A percentile compares a stretch with the other conserved stretches of the same genome.
phyloP scores from a whole-genome alignment of 2,113 vertebrate genomes.

The Isichthys henryi region DNA sequence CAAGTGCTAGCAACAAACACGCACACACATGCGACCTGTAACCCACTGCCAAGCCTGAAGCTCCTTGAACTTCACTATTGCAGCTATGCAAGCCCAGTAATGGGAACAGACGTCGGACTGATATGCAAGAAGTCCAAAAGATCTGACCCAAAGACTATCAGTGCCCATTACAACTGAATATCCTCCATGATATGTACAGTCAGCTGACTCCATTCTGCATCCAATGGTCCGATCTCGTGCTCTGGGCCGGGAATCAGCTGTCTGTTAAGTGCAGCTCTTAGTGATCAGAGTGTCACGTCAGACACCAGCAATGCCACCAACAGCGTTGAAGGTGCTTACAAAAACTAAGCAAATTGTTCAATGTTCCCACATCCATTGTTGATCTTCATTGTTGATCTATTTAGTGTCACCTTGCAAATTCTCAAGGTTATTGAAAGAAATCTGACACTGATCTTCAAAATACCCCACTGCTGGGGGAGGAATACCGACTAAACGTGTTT shows the following conservation, averaged over 20 bases:
- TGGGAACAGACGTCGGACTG: neutral
- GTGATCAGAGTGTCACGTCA: neutral
- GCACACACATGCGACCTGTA: neutral
- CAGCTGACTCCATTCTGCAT: neutral
- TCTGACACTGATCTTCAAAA: neutral
- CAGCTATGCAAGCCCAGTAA: neutral
- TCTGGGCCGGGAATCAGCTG: neutral
- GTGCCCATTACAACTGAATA: neutral
- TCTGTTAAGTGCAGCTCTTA: neutral
- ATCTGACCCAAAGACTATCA: neutral
- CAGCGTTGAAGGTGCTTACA: neutral
- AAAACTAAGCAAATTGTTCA: neutral
- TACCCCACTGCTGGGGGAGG: neutral
- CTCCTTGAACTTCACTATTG: neutral
- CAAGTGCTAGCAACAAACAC: constrained; percentile 31
- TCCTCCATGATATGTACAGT: neutral
- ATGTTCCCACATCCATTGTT: neutral
- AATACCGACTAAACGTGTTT: neutral
- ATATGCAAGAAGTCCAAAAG: neutral
- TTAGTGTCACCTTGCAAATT: neutral
- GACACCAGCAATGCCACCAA: neutral
- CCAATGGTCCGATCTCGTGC: neutral
- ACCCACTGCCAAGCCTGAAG: neutral
- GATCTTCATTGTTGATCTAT: neutral
- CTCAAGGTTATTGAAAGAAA: neutral